Evolutionary conservation across 2,888 invertebrate genomes (phyloP), one percentile per base, ranked within the genome.

Genomic region (Serrognathus titanus): DNA sequence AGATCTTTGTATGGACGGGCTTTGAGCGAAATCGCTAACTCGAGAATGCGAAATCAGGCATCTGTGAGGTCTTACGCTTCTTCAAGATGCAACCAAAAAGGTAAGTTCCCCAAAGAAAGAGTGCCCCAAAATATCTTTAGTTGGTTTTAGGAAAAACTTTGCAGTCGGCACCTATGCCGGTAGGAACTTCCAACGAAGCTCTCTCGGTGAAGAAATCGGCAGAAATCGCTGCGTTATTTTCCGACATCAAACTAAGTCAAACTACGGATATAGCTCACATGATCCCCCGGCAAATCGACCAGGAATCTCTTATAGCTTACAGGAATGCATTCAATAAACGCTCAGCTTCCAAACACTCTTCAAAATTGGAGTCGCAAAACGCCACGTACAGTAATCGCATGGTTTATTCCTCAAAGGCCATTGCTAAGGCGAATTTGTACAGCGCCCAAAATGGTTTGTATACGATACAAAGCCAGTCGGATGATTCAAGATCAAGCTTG

Each of bases 171-270:
- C 51, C 64, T 7, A 54, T 63, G 16, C 63, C 67, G 16, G 62
- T 63, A 2, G 60, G 62, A 48, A 59, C 59, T 3, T 64, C 61
- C 43, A 63, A 70, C 50, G 90, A 90, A 67, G 90, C 91, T 0
- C 78, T 92, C 0, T 90, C 91, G 52, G 90, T 92, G 31, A 93
- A 93, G 76, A 93, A 93, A 73, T 90, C 90, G 2, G 92, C 92
- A 0, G 93, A 93, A 75, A 92, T 93, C 68, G 93, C 92, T 0
- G 93, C 92, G 0, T 79, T 93, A 31, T 93, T 94, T 73, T 89
- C 90, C 0, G 89, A 90, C 70, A 85, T 88, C 45, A 85, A 87
- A 38, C 79, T 88, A 1, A 86, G 85, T 24, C 88, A 88, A 75
- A 83, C 87, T 10, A 87, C 87, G 0, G 88, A 87, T 71, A 85